Percentiles rank a stretch among this genome's conserved stretches.
These are phyloP conservation scores for Callithrix jacchus DNA, from an alignment of 2,113 vertebrate species.

Conservation along the genomic window DNA sequence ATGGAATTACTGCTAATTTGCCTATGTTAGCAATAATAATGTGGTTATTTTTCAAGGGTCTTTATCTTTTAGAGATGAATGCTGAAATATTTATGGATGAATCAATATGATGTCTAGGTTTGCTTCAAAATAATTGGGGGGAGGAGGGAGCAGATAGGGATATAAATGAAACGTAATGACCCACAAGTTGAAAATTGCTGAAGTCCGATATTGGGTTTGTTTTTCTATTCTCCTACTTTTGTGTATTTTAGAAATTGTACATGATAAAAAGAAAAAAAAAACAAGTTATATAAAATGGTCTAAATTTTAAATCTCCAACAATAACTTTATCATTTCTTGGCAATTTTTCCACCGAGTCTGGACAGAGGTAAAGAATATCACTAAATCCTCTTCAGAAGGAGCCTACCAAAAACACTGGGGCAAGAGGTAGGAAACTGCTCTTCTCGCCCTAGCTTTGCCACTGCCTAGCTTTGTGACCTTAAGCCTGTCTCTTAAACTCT, in stretches of 20 bases:
- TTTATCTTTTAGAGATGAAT: background rate
- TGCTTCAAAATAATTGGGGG: background rate
- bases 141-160: background rate
- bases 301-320: background rate
- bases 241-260: background rate
- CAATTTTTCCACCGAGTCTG: background rate
- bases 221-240: background rate
- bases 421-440: background rate
- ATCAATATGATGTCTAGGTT: background rate
- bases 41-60: background rate
- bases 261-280: background rate
- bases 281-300: background rate
- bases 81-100: background rate
- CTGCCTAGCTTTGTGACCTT: background rate
- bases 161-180: background rate
- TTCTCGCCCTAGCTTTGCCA: background rate
- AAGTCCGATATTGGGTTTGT: background rate
- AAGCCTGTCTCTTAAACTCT: background rate
- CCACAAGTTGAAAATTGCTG: background rate
- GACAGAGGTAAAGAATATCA: background rate
- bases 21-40: slow-evolving; percentile 6
- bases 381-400: background rate
- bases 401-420: background rate
- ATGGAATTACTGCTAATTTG: background rate
- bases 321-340: slow-evolving; percentile 5